Base-by-base conservation (phyloP, 2,113 vertebrate species). In the Sardina pilchardus region DNA sequence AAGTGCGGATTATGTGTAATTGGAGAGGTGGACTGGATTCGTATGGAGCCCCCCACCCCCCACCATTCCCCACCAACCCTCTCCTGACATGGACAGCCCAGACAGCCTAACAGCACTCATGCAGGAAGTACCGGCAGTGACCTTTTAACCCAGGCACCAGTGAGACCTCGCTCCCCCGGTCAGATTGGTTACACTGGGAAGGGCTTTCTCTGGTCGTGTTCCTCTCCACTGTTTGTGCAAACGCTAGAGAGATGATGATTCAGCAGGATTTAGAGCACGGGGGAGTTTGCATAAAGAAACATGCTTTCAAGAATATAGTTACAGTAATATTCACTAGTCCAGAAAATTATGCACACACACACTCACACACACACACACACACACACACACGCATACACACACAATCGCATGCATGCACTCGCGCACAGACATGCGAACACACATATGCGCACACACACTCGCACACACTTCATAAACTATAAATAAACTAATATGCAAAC, bases 81-180 rank as follows among this genome's bases (percentile, higher is more conserved):
- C 26, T 34, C 71, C 71, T 75, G 67, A 3, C 50, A 17, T 19
- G 34, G 34, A 87, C 44, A 39, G 67, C 63, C 71, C 16, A 50
- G 78, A 53, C 83, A 85, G 83, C 56, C 48, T 75, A 87, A 53
- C 82, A 26, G 78, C 7, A 44, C 81, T 45, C 63, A 83, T 71
- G 84, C 86, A 83, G 84, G 84, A 88, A 85, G 80, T 82, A 86
- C 82, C 83, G 26, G 30, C 39, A 3, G 2, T 87, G 88, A 90
- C 89, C 89, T 90, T 88, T 81, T 43, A 78, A 89, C 81, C 59
- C 75, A 82, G 75, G 85, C 86, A 83, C 85, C 87, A 86, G 30
- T 16, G 26, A 78, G 56, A 67, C 75, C 19, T 59, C 43, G 81
- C 83, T 81, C 86, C 34, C 34, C 75, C 17, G 50, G 67, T 83